These are phyloP conservation scores for Yponomeuta sedellus DNA, from an alignment of 2,888 invertebrate species.

Conservation along the genomic window DNA sequence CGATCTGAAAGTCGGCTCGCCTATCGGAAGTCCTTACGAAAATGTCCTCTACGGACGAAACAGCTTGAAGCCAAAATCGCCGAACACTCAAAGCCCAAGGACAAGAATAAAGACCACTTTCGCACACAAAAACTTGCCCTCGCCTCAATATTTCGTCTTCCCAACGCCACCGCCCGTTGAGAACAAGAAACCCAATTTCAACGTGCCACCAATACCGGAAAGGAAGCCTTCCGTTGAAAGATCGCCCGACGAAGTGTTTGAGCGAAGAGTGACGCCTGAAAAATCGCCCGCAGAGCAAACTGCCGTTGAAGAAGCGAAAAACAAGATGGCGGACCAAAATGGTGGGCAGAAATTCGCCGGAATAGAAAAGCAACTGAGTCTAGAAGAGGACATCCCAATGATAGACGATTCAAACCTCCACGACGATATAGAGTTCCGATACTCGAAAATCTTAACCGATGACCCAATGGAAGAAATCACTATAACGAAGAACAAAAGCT, in stretches of 20 bases:
- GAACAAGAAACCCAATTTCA: slow-evolving; percentile 44
- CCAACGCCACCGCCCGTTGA: slow-evolving; percentile 61
- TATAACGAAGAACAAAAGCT: slow-evolving; percentile 56
- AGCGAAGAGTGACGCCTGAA: background rate
- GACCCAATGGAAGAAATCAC: slow-evolving; percentile 30
- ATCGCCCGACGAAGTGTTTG: background rate
- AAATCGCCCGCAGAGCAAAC: slow-evolving; percentile 6
- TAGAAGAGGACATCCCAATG: slow-evolving; percentile 74
- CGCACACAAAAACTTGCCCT: slow-evolving; percentile 65
- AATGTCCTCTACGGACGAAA: slow-evolving; percentile 70
- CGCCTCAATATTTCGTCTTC: slow-evolving; percentile 69
- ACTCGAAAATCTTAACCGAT: slow-evolving; percentile 43
- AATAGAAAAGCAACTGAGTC: slow-evolving; percentile 67
- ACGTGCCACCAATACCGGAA: slow-evolving; percentile 15
- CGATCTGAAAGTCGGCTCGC: slow-evolving; percentile 30
- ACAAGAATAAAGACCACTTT: slow-evolving; percentile 79
- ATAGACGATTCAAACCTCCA: slow-evolving; percentile 64
- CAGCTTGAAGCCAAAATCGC: slow-evolving; percentile 62
- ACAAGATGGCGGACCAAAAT: slow-evolving; percentile 18
- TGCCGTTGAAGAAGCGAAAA: slow-evolving; percentile 14
- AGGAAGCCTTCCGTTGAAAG: background rate
- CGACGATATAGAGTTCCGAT: slow-evolving; percentile 65
- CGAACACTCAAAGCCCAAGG: slow-evolving; percentile 73
- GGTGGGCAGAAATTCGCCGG: slow-evolving; percentile 38
- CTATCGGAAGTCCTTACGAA: slow-evolving; percentile 76